Evolutionary conservation across 2,113 vertebrate genomes (phyloP), one percentile per base, ranked within the genome.

Genomic region (Seriola aureovittata): DNA sequence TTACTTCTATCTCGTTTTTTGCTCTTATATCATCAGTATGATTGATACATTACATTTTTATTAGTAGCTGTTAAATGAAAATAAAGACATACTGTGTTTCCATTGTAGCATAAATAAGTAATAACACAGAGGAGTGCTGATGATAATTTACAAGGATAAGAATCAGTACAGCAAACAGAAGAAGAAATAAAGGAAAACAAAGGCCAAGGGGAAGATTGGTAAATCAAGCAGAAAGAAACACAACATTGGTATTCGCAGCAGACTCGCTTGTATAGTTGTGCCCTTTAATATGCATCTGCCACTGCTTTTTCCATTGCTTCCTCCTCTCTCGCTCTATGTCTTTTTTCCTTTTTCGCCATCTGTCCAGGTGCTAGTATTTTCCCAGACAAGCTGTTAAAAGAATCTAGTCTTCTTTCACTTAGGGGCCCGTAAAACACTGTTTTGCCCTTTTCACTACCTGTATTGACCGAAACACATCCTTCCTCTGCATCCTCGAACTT

Each of bases 321-420:
- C 23, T 40, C 8, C 12, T 40, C 32, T 23, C 13, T 36, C 48
- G 12, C 63, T 5, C 34, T 59, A 55, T 68, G 7, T 29, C 63
- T 55, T 36, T 64, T 71, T 68, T 57, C 34, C 23, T 52, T 68
- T 55, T 32, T 21, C n/a, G 0, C 82, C 80, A 75, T 85, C 80
- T 81, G 75, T 77, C 64, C 68, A 77, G 78, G 74, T 75, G 65
- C 58, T 4, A 3, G 2, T 36, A 0, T 73, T 16, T 42, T 48
- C 84, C 73, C 82, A 74, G 71, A 76, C 5, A 34, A 67, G 82
- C 66, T 69, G 40, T 81, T 81, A 55, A 85, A 65, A 46, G 23
- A 82, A 70, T 23, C 42, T 2, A 0, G 10, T 58, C 4, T 40
- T 82, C 54, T 36, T 54, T 76, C 71, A 32, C 70, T 58, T 10